Evolutionary conservation across 2,113 vertebrate genomes (phyloP).

Genomic region (Heterochromis multidens): DNA sequence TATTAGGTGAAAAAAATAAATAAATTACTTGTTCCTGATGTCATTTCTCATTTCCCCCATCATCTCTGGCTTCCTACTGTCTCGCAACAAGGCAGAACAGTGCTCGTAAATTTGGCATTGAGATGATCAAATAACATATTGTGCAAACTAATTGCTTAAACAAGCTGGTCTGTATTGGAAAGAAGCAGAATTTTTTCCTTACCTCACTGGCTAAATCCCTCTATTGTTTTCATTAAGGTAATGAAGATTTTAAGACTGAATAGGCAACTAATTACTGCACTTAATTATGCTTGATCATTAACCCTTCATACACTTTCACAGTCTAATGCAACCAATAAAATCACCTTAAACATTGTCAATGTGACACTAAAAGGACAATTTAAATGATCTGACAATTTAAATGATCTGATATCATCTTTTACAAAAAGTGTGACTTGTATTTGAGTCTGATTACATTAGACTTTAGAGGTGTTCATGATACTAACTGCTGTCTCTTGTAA

Average conservation of each 20-base stretch:
- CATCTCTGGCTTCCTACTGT: not conserved
- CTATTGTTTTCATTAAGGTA: constrained; percentile 6
- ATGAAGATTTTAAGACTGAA: constrained; percentile 15
- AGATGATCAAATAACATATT: not conserved
- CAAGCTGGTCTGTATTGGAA: not conserved
- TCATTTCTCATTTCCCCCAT: not conserved
- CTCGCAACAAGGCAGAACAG: not conserved
- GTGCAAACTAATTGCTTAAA: not conserved
- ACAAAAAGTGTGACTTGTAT: not conserved
- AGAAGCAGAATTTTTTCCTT: not conserved
- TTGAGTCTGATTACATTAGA: not conserved
- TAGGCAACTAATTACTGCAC: not conserved
- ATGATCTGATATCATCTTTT: not conserved
- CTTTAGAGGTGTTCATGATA: not conserved
- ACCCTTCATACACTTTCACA: not conserved
- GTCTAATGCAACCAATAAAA: not conserved
- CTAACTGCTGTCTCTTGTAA: not conserved
- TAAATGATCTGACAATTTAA: not conserved
- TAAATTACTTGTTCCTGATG: not conserved
- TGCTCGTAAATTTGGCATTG: not conserved
- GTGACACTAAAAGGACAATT: not conserved
- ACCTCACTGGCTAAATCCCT: not conserved
- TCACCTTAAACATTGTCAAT: not conserved
- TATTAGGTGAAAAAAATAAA: not conserved
- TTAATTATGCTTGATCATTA: constrained; percentile 13